Evolutionary conservation across 1,140 invertebrate species (phyloP).

Genomic region (Drosophila parvula): DNA sequence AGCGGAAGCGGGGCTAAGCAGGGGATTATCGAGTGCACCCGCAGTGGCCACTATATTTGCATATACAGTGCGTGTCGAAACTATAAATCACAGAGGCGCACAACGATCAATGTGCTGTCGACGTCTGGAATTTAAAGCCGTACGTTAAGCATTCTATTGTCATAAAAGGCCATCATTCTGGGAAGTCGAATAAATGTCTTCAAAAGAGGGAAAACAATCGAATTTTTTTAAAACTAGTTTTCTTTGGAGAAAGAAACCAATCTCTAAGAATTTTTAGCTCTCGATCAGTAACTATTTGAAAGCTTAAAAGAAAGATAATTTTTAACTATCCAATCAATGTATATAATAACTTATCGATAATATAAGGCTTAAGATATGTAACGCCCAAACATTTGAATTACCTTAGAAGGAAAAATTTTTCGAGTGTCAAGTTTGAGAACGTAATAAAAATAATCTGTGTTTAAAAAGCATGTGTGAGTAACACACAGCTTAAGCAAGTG

Average conservation of each 20-base stretch:
- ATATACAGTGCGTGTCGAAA: conserved; percentile 55
- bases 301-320: too few relatives aligned
- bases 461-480: too few relatives aligned
- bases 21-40: conserved; percentile 52
- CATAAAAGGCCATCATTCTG: conserved; percentile 8
- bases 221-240: not conserved
- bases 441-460: too few relatives aligned
- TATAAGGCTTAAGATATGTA: too few relatives aligned
- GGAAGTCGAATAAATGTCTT: not conserved
- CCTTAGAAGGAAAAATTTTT: too few relatives aligned
- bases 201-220: not conserved
- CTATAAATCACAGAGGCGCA: conserved; percentile 35
- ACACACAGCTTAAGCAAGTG: too few relatives aligned
- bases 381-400: too few relatives aligned
- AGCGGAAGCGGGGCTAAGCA: conserved; percentile 30
- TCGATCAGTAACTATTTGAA: too few relatives aligned
- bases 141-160: conserved; percentile 3
- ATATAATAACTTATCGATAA: too few relatives aligned
- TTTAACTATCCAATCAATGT: too few relatives aligned
- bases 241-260: too few relatives aligned
- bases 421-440: too few relatives aligned
- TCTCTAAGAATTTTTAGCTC: not conserved
- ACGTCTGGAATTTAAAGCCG: conserved; percentile 23
- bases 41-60: conserved; percentile 45
- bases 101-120: conserved; percentile 18